phyloP scores from a whole-genome alignment of 2,113 vertebrate genomes.

The Ancistrus triradiatus region DNA sequence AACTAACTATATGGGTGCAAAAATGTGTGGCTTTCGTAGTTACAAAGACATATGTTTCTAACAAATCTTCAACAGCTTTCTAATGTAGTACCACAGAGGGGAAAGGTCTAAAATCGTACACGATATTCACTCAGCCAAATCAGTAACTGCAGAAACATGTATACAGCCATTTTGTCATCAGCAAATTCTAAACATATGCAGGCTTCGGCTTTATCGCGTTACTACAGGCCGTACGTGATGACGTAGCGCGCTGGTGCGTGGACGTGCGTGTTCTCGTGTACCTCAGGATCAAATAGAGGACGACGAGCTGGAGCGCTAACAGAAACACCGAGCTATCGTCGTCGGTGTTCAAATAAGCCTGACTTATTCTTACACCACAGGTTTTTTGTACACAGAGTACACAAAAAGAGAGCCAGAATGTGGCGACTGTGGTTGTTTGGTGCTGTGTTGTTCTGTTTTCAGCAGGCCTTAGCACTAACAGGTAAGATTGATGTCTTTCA shows the following conservation, averaged over 20 bases:
- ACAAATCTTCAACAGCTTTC: too few species aligned
- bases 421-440: conserved; percentile 57
- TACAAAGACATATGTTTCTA: too few species aligned
- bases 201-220: too few species aligned
- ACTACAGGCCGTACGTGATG: not conserved
- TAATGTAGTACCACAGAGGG: too few species aligned
- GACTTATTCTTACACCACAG: not conserved
- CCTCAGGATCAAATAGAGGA: conserved; percentile 30
- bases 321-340: not conserved
- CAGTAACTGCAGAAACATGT: too few species aligned
- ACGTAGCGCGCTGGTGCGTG: not conserved
- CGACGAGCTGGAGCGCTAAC: not conserved
- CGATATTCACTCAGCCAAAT: too few species aligned
- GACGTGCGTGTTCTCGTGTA: conserved; percentile 7
- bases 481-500: conserved; percentile 57
- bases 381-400: not conserved
- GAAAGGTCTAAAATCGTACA: too few species aligned
- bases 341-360: not conserved
- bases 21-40: too few species aligned
- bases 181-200: too few species aligned
- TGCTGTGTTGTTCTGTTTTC: conserved; percentile 58
- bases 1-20: too few species aligned
- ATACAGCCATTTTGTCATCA: too few species aligned
- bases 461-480: conserved; percentile 56
- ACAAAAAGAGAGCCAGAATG: conserved; percentile 44